Conservation (phyloP, 2,888 invertebrate genomes). For the Blera fallax region DNA sequence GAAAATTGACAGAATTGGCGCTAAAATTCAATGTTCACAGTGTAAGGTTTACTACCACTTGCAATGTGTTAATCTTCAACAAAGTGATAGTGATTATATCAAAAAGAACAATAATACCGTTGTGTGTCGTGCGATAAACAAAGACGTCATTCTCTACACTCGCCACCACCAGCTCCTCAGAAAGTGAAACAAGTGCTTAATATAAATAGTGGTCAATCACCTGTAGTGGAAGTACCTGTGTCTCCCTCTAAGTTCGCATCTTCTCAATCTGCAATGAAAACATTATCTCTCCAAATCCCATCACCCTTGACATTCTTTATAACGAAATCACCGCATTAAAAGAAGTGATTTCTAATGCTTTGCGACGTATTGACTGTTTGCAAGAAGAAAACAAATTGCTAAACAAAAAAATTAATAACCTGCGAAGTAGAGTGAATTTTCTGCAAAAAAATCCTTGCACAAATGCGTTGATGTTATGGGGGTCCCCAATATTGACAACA, state of each 20-base stretch:
- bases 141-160: background rate
- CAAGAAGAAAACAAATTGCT: background rate
- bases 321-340: background rate
- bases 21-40: background rate
- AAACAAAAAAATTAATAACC: background rate
- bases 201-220: background rate
- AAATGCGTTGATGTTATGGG: background rate
- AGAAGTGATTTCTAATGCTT: background rate
- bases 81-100: background rate
- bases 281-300: background rate
- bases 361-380: background rate
- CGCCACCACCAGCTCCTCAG: background rate
- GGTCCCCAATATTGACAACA: background rate
- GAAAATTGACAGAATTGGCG: background rate
- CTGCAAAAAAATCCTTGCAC: background rate
- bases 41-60: conserved; percentile 4
- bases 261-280: background rate
- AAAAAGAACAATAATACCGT: background rate
- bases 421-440: background rate
- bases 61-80: too few species aligned
- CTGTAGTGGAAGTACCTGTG: background rate
- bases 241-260: background rate
- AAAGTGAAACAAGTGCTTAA: background rate
- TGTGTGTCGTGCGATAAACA: background rate
- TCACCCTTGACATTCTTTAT: background rate